These are phyloP conservation scores for Gallinago jamesoni DNA, from an alignment of 2,113 vertebrate species.

Conservation along the genomic window DNA sequence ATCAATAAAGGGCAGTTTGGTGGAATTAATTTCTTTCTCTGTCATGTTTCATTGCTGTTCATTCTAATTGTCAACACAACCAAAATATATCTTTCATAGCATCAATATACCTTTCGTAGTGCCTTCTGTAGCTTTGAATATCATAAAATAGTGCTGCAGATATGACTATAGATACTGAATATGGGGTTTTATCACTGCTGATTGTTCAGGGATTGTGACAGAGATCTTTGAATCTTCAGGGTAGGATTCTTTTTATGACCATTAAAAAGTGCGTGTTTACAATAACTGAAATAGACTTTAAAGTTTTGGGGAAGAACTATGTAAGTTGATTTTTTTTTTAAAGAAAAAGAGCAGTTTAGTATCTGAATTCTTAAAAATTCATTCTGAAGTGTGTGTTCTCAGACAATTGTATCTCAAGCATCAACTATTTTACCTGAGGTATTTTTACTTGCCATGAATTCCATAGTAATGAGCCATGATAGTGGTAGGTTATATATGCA, in stretches of 20 bases:
- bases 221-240: neutral
- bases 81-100: neutral
- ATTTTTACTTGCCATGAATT: neutral
- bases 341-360: neutral
- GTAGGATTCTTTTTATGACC: neutral
- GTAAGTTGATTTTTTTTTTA: neutral
- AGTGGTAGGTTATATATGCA: neutral
- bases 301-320: neutral
- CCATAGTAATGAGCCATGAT: rapidly evolving
- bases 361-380: neutral
- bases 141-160: neutral
- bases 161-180: neutral
- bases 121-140: neutral
- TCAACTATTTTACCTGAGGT: neutral
- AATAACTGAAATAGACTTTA: neutral
- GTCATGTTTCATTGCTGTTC: neutral
- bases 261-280: neutral
- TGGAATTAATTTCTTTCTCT: neutral
- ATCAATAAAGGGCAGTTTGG: neutral
- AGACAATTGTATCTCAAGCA: neutral
- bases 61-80: neutral
- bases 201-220: neutral
- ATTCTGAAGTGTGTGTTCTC: neutral
- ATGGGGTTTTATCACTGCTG: neutral
- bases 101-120: neutral